A percentile compares a stretch with the other conserved stretches of the same genome.
Evolutionary conservation across 2,888 invertebrate genomes (phyloP).

Genomic region (Cabera pusaria): DNA sequence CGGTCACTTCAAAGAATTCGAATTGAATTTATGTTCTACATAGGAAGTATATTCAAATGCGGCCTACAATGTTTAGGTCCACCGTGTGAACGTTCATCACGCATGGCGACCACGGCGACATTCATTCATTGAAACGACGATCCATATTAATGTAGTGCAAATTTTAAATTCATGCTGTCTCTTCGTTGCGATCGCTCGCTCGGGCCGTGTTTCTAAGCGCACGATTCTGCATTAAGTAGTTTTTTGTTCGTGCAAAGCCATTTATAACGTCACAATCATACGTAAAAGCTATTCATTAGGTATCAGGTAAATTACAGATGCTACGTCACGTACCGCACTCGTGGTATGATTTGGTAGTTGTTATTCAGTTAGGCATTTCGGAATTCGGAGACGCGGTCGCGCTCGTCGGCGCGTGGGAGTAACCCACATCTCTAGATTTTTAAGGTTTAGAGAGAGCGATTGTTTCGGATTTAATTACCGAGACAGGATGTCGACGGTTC

Average conservation of each 20-base stretch:
- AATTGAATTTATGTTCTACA: constrained; percentile 77
- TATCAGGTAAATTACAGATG: constrained; percentile 55
- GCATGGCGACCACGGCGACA: constrained; percentile 78
- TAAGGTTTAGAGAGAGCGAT: constrained; percentile 30
- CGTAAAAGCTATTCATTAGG: constrained; percentile 64
- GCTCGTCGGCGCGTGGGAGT: constrained; percentile 46
- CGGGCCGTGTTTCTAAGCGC: constrained; percentile 71
- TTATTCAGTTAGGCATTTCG: constrained; percentile 50
- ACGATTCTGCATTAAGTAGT: constrained; percentile 78
- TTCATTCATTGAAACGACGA: constrained; percentile 82
- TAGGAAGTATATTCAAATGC: constrained; percentile 82
- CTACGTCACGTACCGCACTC: constrained; percentile 53
- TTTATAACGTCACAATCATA: constrained; percentile 70
- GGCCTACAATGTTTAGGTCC: constrained; percentile 76
- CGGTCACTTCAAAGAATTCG: constrained; percentile 78
- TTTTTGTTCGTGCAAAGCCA: constrained; percentile 72
- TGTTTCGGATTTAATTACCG: constrained; percentile 28
- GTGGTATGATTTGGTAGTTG: constrained; percentile 48
- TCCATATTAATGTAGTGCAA: constrained; percentile 83
- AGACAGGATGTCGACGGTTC: constrained; percentile 33
- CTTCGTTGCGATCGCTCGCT: constrained; percentile 70
- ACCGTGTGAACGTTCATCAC: constrained; percentile 82
- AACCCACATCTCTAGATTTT: constrained; percentile 40
- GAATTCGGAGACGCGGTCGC: constrained; percentile 47
- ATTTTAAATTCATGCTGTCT: constrained; percentile 80